Base-by-base conservation (phyloP, 2,888 invertebrate genomes). In the Alloplasta piceator region DNA sequence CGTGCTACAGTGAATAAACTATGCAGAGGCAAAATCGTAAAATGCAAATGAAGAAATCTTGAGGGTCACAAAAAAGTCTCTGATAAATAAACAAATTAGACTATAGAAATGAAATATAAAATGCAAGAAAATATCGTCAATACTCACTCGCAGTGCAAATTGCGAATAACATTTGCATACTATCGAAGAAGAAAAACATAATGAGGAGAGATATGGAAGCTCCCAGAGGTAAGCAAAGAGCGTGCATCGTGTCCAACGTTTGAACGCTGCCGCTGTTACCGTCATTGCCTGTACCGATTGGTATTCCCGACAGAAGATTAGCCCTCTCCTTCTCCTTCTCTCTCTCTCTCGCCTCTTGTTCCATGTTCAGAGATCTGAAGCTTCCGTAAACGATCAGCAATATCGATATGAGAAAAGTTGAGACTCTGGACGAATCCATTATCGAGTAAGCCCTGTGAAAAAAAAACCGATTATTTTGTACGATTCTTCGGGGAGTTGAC, bases 131-230 rank as follows among this genome's bases (percentile, higher is more conserved):
- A 26, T 26, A 83, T 36, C 36, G n/a, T 66, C 56, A 52, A 70
- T 26, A 95, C 96, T 96, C 93, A 98, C 98, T 98, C 91, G 99
- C 98, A 89, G 99, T 99, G 92, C 98, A 98, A 89, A 98, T 98
- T 84, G 97, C 98, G 94, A 96, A 98, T 87, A 96, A 95, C 94
- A 97, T 97, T 94, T 99, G 99, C 97, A 99, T 98, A 76, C 98
- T 98, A 93, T 99, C 99, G 92, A 99, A 99, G 94, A 98, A 99
- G 94, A 99, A 98, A 93, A 99, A 99, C 98, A 99, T 99, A 90
- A 99, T 96, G 82, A 99, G 95, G 84, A 99, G 94, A 82, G 98
- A 98, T 88, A 98, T 96, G 83, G 98, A 98, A 87, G 99, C 98
- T 90, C 98, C 98, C 84, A 98, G 94, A 78, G 99, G 99, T 92